Percentiles rank a stretch among this genome's conserved stretches.
These are phyloP conservation scores for Drosophila orena DNA, from an alignment of 1,140 invertebrate species.

Conservation along the genomic window DNA sequence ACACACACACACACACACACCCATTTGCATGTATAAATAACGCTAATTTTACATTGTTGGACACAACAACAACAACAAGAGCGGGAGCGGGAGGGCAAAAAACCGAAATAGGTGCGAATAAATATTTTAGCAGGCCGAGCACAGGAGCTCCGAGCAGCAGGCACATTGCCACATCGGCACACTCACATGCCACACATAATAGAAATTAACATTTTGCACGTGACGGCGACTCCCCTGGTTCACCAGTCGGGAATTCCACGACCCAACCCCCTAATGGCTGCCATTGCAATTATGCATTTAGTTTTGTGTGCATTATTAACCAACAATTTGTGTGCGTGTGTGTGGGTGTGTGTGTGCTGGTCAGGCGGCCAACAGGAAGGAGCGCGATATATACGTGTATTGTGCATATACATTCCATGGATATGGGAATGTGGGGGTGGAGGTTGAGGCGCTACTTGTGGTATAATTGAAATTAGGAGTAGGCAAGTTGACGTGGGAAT, in stretches of 20 bases:
- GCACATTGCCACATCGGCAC: constrained; percentile 10
- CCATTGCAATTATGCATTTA: constrained; percentile 79
- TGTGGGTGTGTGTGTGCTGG: constrained; percentile 26
- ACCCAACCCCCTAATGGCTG: constrained; percentile 24
- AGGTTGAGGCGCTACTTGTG: constrained; percentile 31
- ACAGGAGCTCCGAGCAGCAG: constrained; percentile 4
- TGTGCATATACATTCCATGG: neutral
- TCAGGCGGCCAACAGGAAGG: constrained; percentile 24
- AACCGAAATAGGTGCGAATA: constrained; percentile 74
- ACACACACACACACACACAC: constrained; percentile 45
- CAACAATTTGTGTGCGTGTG: constrained; percentile 69
- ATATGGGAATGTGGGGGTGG: too few species aligned
- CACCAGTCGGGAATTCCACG: neutral
- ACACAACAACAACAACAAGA: constrained; percentile 33
- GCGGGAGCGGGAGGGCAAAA: constrained; percentile 10
- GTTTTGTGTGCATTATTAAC: constrained; percentile 83
- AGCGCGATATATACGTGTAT: constrained; percentile 1
- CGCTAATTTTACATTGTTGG: constrained; percentile 77
- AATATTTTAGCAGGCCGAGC: constrained; percentile 72
- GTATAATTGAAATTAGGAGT: constrained; percentile 78
- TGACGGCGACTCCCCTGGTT: constrained; percentile 41
- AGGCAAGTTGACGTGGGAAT: constrained; percentile 30
- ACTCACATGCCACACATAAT: constrained; percentile 63
- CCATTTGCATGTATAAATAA: constrained; percentile 79
- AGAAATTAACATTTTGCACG: constrained; percentile 82